Evolutionary conservation across 1,140 invertebrate genomes (phyloP).

Genomic region (Stenopsyche tienmushanensis): DNA sequence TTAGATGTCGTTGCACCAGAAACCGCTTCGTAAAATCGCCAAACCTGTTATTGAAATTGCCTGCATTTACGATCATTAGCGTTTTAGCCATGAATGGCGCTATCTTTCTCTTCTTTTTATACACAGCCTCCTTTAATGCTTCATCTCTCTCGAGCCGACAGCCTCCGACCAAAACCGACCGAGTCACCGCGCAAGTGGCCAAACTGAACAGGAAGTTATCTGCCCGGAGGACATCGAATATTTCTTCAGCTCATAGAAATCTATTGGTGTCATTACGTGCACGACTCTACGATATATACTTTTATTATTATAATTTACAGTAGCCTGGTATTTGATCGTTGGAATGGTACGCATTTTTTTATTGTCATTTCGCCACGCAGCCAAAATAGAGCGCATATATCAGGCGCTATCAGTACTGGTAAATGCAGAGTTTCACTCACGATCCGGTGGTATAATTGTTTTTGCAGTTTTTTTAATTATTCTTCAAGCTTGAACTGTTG

Average conservation of each 20-base stretch:
- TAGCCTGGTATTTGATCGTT: no score
- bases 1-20: conserved; percentile 22
- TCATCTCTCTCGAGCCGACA: background rate
- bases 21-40: conserved; percentile 3
- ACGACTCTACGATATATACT: background rate
- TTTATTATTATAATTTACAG: conserved; percentile 4
- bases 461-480: no score
- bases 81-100: conserved; percentile 21
- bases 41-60: conserved; percentile 29
- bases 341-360: no score
- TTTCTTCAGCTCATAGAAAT: conserved; percentile 11
- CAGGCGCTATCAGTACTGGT: background rate
- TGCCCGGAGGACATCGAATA: conserved; percentile 18
- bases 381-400: no score
- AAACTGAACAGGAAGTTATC: conserved; percentile 25
- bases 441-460: no score
- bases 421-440: background rate
- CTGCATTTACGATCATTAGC: conserved; percentile 6
- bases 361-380: no score
- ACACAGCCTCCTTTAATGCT: background rate
- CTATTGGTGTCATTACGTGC: conserved; percentile 25
- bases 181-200: background rate
- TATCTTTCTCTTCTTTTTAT: background rate
- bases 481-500: no score
- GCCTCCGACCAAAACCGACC: background rate